Base-by-base conservation (phyloP, 2,888 invertebrate genomes). In the Teleogryllus oceanicus region DNA sequence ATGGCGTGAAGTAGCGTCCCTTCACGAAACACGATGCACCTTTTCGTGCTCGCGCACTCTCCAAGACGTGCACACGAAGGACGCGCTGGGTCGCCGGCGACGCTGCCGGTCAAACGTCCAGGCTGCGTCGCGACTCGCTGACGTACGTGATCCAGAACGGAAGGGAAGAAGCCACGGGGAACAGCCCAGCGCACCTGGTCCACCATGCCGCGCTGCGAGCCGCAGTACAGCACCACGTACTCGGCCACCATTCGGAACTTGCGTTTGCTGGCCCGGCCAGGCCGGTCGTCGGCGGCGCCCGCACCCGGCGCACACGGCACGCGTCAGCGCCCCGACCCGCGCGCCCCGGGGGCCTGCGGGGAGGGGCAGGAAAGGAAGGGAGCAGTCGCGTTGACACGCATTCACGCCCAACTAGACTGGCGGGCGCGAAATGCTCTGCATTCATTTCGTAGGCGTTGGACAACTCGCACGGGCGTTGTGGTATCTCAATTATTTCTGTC, bases 71-170 rank as follows among this genome's bases (percentile, higher is more conserved):
- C 37, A 37, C 37, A 37, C 37, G 37, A 4, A 8, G 5, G 37
- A 37, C 37, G 37, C 5, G 8, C 8, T 8, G 37, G 37, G 37
- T 8, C 37, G 37, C 0, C 8, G 24, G 24, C 24, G 24, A 4
- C 62, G 13, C 62, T 16, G n/a, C 62, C 62, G 76, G 81, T 81
- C 81, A 81, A 62, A 77, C 79, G 49, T 49, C 51, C 24, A 49
- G 24, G 37, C 81, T n/a, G 13, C 78, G 37, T 76, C 84, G 83
- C 50, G 91, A 90, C 85, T 90, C 91, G 86, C 88, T 90, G 80
- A 91, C 87, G 85, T 91, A 91, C 80, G 90, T 89, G 83, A 90
- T 89, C 91, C 91, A 91, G 85, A 91, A 91, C 81, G 89, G 84
- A 91, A 91, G 5, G 87, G 62, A 89, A 83, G 86, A 91, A 91